Conservation (phyloP, 2,888 invertebrate species). For the Pachydiplax longipennis region DNA sequence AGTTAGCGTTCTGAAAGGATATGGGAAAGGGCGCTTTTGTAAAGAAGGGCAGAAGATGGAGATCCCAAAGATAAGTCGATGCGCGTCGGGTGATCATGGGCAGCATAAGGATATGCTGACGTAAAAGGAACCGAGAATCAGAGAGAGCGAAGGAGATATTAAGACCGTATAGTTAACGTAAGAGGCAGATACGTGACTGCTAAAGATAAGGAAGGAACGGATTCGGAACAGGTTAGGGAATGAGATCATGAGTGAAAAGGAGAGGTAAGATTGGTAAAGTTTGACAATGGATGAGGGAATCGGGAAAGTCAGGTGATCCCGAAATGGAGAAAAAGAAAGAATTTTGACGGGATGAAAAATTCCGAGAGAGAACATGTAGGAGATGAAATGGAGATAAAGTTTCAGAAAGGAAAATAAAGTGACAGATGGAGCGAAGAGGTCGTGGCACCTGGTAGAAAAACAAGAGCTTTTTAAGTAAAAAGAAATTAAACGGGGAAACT, state of each 20-base stretch:
- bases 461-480: neutral
- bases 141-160: neutral
- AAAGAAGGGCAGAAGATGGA: neutral
- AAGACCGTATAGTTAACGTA: neutral
- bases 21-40: neutral
- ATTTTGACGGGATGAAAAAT: neutral
- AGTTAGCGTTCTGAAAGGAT: neutral
- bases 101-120: neutral
- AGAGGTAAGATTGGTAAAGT: neutral
- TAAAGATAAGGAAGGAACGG: neutral
- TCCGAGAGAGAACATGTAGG: neutral
- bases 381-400: neutral
- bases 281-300: neutral
- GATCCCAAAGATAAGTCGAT: neutral
- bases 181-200: neutral
- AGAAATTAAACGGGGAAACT: neutral
- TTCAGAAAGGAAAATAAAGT: neutral
- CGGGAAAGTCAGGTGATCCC: neutral
- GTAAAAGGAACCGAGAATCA: neutral
- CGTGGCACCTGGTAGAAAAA: too few relatives aligned
- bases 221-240: neutral
- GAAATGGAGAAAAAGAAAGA: neutral
- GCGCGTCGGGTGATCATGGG: neutral
- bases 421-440: neutral
- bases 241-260: neutral